Evolutionary conservation across 2,113 vertebrate genomes (phyloP), one percentile per base, ranked within the genome.

Genomic region (Cryptotis parvus): DNA sequence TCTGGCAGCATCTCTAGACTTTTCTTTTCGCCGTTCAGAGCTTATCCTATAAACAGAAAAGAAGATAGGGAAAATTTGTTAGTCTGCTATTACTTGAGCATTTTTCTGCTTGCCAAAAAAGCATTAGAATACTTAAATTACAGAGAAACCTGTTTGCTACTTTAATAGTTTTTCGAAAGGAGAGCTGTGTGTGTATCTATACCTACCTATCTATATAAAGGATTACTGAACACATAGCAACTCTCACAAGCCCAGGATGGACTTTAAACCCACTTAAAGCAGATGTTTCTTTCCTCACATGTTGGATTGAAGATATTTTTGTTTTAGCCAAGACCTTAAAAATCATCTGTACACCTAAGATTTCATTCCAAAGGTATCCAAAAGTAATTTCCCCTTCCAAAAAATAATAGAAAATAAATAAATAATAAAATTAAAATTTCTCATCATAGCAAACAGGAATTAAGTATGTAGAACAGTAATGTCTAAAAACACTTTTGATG

Each of bases 11-110:
- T 99, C 99, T 96, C 99, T 97, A 0, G 99, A 99, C 94, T 99
- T 99, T 97, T 99, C 99, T 97, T 99, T 99, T 88, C 99, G 98
- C 52, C 99, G 98, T 86, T 99, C 99, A 0, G 99, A 99, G 96
- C 99, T 99, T 96, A 99, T 99, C 97, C 99, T 99, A 93, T 0
- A 83, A 96, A 96, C 78, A 84, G 79, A 29, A 89, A 33, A 52
- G 24, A 6, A 16, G 14, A 58, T 29, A 0, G 4, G 82, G 29
- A 29, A 24, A 63, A 72, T 41, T 26, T 52, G 75, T 61, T 31
- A 93, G 43, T 82, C 33, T 90, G 79, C 68, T 27, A 88, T 72
- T 84, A 70, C 26, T 93, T 77, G 15, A 91, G 87, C 87, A 94
- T 90, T 87, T 78, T 92, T 58, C 69, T 95, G 73, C 31, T 85